phyloP scores from a whole-genome alignment of 2,113 vertebrate species.

The Chlorodrepanis virens region DNA sequence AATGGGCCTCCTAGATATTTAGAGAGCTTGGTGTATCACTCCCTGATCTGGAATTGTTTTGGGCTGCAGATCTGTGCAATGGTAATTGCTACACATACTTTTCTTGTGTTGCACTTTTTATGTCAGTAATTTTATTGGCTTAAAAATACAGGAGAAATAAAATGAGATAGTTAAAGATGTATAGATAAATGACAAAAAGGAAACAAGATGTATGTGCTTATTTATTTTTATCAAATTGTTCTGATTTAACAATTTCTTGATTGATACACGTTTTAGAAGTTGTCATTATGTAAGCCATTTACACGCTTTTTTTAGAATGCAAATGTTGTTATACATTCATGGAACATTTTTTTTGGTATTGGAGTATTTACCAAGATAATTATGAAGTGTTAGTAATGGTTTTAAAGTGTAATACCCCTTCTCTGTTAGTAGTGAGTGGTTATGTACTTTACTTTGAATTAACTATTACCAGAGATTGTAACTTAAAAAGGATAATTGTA shows the following conservation, averaged over 20 bases:
- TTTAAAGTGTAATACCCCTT: neutral
- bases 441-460: neutral
- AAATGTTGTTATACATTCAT: neutral
- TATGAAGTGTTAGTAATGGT: neutral
- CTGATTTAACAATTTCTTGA: neutral
- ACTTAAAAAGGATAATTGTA: neutral
- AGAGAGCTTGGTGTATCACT: neutral
- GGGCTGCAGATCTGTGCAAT: neutral
- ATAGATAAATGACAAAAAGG: neutral
- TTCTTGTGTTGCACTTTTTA: neutral
- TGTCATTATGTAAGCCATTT: neutral
- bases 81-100: neutral
- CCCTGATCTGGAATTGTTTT: neutral
- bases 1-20: neutral
- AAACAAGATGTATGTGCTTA: neutral
- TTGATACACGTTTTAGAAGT: neutral
- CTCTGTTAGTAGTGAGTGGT: neutral
- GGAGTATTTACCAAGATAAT: neutral
- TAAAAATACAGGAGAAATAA: neutral
- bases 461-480: neutral
- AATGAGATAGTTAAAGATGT: neutral
- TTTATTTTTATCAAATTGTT: neutral
- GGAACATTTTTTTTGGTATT: neutral
- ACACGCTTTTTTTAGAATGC: neutral
- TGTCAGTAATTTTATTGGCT: neutral